phyloP scores from a whole-genome alignment of 2,888 invertebrate species.

The Athalia circularis region DNA sequence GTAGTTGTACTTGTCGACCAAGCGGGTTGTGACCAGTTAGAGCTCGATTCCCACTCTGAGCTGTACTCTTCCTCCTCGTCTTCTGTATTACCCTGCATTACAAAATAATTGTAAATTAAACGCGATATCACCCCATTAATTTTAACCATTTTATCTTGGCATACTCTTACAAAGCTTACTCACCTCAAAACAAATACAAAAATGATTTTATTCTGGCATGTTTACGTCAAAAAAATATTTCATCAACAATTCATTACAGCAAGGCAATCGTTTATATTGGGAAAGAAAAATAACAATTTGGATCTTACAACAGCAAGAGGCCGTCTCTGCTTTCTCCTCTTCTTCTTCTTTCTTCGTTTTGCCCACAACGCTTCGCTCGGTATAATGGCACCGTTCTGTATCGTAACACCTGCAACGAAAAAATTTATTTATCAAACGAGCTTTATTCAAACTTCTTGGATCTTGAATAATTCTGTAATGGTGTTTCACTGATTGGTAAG shows the following conservation, averaged over 20 bases:
- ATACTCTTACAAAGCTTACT: not conserved
- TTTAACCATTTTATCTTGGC: not conserved
- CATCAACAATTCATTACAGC: no score
- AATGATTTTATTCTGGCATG: no score
- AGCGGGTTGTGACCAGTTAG: constrained; percentile 59
- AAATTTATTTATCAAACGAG: constrained; percentile 14
- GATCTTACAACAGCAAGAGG: constrained; percentile 64
- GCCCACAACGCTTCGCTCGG: constrained; percentile 62
- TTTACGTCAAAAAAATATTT: no score
- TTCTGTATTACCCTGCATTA: constrained; percentile 60
- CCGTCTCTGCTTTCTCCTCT: constrained; percentile 69
- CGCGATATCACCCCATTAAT: not conserved
- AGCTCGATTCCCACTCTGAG: constrained; percentile 65
- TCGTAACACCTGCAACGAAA: constrained; percentile 69
- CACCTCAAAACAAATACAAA: no score
- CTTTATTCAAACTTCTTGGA: no score
- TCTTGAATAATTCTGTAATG: no score
- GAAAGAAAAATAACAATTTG: not conserved
- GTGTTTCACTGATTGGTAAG: no score
- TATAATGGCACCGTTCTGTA: constrained; percentile 70
- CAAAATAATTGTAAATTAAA: not conserved
- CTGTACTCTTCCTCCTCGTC: constrained; percentile 69
- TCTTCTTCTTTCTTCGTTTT: constrained; percentile 71
- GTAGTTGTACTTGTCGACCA: constrained; percentile 57
- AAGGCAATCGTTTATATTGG: not conserved